Evolutionary conservation across 2,113 vertebrate species (phyloP).

Genomic region (Castor canadensis): DNA sequence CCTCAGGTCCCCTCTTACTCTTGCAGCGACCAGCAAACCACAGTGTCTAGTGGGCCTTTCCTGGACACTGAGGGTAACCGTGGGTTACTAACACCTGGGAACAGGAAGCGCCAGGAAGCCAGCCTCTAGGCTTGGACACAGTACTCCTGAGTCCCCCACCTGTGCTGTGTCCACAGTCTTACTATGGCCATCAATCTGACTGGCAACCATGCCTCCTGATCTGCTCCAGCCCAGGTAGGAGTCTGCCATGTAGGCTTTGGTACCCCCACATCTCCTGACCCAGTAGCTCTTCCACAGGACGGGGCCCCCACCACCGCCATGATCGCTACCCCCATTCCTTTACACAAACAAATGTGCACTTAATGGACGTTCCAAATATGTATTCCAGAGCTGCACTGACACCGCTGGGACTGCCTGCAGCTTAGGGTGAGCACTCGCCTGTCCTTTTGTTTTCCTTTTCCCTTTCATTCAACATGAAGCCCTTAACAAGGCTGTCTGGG

Average conservation of each 20-base stretch:
- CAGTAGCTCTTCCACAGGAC: background rate
- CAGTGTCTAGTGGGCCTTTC: background rate
- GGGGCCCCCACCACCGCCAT: rapidly evolving
- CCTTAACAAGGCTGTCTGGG: background rate
- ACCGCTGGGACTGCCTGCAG: background rate
- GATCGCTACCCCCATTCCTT: background rate
- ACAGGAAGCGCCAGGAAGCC: background rate
- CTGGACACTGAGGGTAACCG: background rate
- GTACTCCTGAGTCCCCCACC: background rate
- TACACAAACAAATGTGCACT: background rate
- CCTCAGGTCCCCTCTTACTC: too few species aligned
- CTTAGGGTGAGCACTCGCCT: background rate
- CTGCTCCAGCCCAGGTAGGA: background rate
- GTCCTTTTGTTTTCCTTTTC: background rate
- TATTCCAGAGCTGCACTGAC: background rate
- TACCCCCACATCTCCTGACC: too few species aligned
- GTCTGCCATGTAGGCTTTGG: background rate
- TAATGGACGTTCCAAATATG: background rate
- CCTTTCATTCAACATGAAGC: background rate
- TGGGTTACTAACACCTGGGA: background rate
- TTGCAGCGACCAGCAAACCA: background rate
- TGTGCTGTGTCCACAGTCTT: background rate
- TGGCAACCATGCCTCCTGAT: background rate
- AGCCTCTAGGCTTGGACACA: background rate
- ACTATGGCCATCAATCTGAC: background rate